Conservation (phyloP, 2,113 vertebrate species). For the Elgaria multicarinata region DNA sequence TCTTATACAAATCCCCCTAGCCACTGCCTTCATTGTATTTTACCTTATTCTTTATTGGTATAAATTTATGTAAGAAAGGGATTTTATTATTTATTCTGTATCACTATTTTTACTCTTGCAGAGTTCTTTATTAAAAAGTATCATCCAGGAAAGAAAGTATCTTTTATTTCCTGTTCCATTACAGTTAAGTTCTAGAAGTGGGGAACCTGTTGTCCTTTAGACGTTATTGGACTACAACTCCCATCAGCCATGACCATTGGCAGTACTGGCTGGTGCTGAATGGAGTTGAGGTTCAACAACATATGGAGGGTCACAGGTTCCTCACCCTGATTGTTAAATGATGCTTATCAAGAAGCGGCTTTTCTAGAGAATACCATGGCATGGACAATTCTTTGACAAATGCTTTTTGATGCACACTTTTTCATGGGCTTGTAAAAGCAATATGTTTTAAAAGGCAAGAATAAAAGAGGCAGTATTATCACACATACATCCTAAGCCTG, state of each 20-base stretch:
- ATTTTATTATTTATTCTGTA: not conserved
- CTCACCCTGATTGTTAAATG: not conserved
- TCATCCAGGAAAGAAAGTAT: not conserved
- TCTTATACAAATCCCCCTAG: no score
- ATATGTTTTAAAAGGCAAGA: not conserved
- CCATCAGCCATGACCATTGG: no score
- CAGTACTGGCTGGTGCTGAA: no score
- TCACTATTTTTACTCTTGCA: not conserved
- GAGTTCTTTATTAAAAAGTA: not conserved
- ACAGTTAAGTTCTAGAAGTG: not conserved
- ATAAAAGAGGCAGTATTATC: not conserved
- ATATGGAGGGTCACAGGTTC: no score
- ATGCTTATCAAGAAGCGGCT: not conserved
- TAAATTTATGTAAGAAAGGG: no score
- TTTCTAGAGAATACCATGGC: not conserved
- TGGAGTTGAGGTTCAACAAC: no score
- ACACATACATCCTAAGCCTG: not conserved
- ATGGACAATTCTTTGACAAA: no score
- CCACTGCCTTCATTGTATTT: no score
- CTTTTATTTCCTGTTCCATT: not conserved
- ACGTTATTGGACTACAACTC: no score
- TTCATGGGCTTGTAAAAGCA: no score
- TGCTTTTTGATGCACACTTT: not conserved
- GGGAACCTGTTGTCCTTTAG: no score
- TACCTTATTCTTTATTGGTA: no score